Conservation (phyloP, 2,797 vertebrate genomes). For the Gallinago stenura region DNA sequence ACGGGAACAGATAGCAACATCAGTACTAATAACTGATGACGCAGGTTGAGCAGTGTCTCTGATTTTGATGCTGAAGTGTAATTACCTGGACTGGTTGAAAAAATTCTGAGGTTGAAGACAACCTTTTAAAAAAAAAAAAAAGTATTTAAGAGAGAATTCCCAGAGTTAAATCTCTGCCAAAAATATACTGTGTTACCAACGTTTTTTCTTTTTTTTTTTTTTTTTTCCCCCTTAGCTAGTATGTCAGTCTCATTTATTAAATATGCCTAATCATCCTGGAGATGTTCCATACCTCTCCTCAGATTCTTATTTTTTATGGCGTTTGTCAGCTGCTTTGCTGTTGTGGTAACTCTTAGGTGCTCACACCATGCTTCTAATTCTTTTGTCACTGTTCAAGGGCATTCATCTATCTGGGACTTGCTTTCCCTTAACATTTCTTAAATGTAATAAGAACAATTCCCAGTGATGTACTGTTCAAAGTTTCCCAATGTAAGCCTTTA, state of each 20-base stretch:
- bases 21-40: background rate
- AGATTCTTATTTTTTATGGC: background rate
- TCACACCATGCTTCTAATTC: background rate
- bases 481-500: background rate
- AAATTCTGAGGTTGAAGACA: background rate
- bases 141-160: background rate
- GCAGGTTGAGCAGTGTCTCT: background rate
- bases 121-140: background rate
- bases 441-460: background rate
- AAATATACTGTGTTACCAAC: background rate
- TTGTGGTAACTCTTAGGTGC: background rate
- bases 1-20: background rate
- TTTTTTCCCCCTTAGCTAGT: background rate
- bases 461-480: background rate
- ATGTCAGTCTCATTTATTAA: background rate
- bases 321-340: background rate
- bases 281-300: background rate
- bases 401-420: background rate
- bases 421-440: background rate
- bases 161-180: background rate
- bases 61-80: background rate
- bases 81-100: background rate
- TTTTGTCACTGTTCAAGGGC: conserved; percentile 14
- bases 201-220: background rate
- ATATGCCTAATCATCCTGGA: background rate